Conservation (phyloP, 1,140 invertebrate species). For the Acromyrmex echinatior region DNA sequence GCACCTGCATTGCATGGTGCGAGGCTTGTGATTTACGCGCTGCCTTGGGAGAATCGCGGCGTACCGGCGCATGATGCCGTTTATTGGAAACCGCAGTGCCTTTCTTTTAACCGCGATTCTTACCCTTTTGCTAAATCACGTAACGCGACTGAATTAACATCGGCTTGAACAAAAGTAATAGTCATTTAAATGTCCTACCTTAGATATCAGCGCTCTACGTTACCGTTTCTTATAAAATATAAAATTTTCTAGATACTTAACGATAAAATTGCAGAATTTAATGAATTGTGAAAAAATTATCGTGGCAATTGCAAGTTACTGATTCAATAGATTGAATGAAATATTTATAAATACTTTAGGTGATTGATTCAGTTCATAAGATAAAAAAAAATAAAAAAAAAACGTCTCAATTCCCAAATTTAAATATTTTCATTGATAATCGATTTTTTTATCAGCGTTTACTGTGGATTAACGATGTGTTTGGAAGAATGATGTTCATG, state of each 20-base stretch:
- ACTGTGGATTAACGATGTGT: neutral
- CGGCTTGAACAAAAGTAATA: neutral
- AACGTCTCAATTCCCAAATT: neutral
- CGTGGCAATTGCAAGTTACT: neutral
- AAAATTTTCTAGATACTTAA: neutral
- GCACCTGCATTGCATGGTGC: constrained; percentile 71
- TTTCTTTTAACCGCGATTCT: constrained; percentile 39
- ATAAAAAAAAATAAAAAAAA: neutral
- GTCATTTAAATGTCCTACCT: constrained; percentile 32
- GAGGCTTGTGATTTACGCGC: constrained; percentile 54
- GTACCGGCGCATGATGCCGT: constrained; percentile 39
- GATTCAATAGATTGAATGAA: neutral
- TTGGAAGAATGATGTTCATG: constrained; percentile 7
- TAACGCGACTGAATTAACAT: constrained; percentile 32
- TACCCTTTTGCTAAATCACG: constrained; percentile 54
- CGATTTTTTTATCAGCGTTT: neutral
- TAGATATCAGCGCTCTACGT: neutral
- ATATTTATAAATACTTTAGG: neutral
- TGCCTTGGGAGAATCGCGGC: constrained; percentile 39
- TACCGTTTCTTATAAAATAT: neutral
- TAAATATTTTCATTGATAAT: constrained; percentile 15
- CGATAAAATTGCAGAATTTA: neutral
- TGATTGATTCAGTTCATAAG: neutral
- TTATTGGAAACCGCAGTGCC: constrained; percentile 53
- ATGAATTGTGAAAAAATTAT: neutral